These are phyloP conservation scores for Mythimna lalbum DNA, from an alignment of 2,888 invertebrate genomes.

Conservation along the genomic window DNA sequence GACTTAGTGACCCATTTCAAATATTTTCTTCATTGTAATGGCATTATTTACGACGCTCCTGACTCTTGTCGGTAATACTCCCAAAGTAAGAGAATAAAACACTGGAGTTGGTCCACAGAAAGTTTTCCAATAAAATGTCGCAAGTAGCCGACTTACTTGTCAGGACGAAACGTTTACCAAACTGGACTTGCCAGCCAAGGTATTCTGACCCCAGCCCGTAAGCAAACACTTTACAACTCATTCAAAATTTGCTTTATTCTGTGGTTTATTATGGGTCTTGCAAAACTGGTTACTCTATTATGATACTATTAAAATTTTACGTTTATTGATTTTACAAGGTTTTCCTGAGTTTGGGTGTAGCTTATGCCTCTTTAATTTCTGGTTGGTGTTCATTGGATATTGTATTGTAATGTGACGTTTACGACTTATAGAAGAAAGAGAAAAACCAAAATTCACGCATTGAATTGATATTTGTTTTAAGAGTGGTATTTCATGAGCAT, in stretches of 20 bases:
- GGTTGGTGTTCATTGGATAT: constrained; percentile 7
- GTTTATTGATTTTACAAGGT: constrained; percentile 64
- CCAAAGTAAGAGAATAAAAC: constrained; percentile 61
- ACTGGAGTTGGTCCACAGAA: constrained; percentile 55
- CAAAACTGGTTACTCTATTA: constrained; percentile 59
- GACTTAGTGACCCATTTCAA: constrained; percentile 27
- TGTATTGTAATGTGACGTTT: background rate
- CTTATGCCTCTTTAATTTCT: constrained; percentile 39
- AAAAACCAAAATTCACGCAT: background rate
- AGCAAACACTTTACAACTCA: constrained; percentile 42
- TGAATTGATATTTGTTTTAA: no score
- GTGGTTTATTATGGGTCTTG: constrained; percentile 50
- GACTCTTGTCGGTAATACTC: constrained; percentile 52
- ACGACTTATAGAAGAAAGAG: background rate
- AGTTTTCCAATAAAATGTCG: constrained; percentile 66
- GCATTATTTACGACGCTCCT: constrained; percentile 55
- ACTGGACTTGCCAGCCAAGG: constrained; percentile 40
- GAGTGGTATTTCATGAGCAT: no score
- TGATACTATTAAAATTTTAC: constrained; percentile 63
- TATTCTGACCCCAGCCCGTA: constrained; percentile 47
- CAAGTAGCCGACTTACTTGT: constrained; percentile 62
- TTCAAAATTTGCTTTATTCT: constrained; percentile 36
- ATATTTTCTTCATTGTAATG: constrained; percentile 20
- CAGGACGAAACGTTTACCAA: constrained; percentile 49
- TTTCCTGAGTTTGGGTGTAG: constrained; percentile 51